phyloP scores from a whole-genome alignment of 2,113 vertebrate genomes.

The Eurystomus gularis region DNA sequence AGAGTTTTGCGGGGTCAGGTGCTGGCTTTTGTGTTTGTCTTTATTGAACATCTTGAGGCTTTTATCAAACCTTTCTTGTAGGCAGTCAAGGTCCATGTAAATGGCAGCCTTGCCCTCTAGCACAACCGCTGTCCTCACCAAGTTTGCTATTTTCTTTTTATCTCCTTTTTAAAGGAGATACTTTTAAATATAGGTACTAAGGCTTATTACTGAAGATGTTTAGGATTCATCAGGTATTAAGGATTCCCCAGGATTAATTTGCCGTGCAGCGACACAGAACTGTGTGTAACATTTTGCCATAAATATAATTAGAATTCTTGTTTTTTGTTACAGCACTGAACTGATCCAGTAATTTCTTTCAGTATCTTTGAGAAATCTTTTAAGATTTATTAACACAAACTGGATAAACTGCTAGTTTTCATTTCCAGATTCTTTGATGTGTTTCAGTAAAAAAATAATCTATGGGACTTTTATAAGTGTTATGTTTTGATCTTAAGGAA shows the following conservation, averaged over 20 bases:
- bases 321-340: neutral
- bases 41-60: neutral
- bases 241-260: neutral
- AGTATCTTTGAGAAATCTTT: neutral
- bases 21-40: neutral
- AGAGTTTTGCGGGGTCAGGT: neutral
- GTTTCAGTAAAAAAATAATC: neutral
- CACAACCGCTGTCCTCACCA: fast-evolving
- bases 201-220: neutral
- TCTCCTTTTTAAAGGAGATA: neutral
- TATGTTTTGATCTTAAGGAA: neutral
- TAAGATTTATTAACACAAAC: neutral
- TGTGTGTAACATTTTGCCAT: neutral
- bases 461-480: neutral
- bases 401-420: neutral
- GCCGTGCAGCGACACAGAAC: neutral
- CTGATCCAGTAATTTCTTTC: neutral
- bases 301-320: neutral
- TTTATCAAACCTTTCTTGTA: neutral
- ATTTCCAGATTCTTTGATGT: neutral
- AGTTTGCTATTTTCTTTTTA: neutral
- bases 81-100: neutral
- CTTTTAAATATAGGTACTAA: neutral
- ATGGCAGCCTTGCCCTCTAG: neutral
- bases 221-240: neutral